These are phyloP conservation scores for Spinus olivaceus DNA, from an alignment of 2,797 vertebrate species.

Conservation along the genomic window DNA sequence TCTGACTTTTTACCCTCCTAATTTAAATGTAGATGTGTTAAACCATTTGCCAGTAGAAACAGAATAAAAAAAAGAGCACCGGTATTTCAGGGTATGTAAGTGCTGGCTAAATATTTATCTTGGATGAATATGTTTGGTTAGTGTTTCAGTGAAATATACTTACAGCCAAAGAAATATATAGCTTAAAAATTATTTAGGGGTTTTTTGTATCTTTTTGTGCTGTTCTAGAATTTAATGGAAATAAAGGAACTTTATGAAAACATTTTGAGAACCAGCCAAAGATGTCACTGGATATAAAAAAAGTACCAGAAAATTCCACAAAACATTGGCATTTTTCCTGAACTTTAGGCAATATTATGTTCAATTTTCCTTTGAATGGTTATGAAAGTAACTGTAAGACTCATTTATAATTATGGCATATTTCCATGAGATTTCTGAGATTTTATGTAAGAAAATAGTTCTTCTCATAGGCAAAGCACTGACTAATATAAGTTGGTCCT, in stretches of 20 bases:
- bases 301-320: neutral
- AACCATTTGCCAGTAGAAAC: neutral
- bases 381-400: neutral
- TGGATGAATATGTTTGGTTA: neutral
- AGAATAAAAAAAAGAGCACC: accelerated
- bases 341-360: neutral
- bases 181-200: neutral
- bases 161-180: neutral
- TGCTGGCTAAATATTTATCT: neutral
- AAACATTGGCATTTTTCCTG: neutral
- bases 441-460: neutral
- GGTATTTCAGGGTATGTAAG: neutral
- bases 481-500: neutral
- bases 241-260: neutral
- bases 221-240: neutral
- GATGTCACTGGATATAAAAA: neutral
- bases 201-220: neutral
- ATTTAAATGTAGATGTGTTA: neutral
- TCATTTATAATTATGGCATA: neutral
- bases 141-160: neutral
- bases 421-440: neutral
- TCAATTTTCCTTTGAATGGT: neutral
- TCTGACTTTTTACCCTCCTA: neutral
- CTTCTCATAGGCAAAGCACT: neutral
- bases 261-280: neutral